Base-by-base conservation (phyloP, 1,140 invertebrate species). In the Lerema accius region DNA sequence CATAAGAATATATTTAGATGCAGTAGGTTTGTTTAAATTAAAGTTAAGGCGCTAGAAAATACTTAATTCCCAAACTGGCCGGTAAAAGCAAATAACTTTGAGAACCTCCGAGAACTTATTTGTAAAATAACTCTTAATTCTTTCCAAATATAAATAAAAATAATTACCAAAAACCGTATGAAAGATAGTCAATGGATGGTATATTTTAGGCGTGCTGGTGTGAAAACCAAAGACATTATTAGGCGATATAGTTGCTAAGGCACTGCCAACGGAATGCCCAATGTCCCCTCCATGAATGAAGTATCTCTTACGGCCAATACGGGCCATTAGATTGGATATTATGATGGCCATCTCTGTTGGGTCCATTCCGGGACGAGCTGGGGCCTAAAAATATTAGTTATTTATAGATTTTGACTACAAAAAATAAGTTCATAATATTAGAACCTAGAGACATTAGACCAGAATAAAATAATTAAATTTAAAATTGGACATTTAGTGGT, bases 211-310 rank as follows among this genome's bases (percentile, higher is more conserved):
- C 55, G 81, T 73, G 58, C 86, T 90, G 0, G 80, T 86, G 39
- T 91, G 88, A 55, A 93, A 91, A 13, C 92, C 95, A 67, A 94
- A 71, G 0, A 96, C 92, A 37, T 94, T 94, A 14, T 96, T 89
- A 0, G 96, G 95, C 73, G 93, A 97, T 0, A 96, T 61, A 0
- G 89, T 89, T 3, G 94, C 94, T 80, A 98, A 87, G 56, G 89
- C 76, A 0, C 91, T 71, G 0, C 91, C 93, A 37, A 97, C 92
- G 0, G 92, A 0, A 11, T 93, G 80, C 1, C 96, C 96, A 92
- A 94, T 94, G 76, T 98, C 97, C 0, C 96, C 96, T 1, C 97
- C 97, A 84, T 98, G 97, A 0, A 95, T 84, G 39, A 96, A 95
- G 82, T 95, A 99, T 67, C 94, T 93, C 0, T 94, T 67, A 75